A percentile compares a stretch with the other conserved stretches of the same genome.
Conservation (phyloP, 2,113 vertebrate species). For the Aspidoscelis tigris region DNA sequence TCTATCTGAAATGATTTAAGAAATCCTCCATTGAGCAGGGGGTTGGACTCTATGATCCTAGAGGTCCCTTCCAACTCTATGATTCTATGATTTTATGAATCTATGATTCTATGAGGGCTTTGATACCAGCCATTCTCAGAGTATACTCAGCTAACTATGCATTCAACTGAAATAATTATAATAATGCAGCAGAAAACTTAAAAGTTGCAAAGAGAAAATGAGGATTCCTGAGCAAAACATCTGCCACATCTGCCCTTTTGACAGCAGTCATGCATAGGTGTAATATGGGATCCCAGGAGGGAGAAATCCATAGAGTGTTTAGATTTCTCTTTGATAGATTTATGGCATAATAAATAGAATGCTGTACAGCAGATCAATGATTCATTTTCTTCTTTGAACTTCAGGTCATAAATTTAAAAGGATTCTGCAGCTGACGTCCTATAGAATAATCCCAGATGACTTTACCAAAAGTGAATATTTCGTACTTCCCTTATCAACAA, state of each 20-base stretch:
- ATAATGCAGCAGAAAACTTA: neutral
- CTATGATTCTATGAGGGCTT: neutral
- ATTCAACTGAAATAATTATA: neutral
- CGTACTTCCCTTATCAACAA: neutral
- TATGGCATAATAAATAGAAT: rapidly evolving
- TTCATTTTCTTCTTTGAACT: neutral
- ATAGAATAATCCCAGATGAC: neutral
- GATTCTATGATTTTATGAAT: too few species aligned
- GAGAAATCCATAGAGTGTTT: rapidly evolving
- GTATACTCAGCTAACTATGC: neutral
- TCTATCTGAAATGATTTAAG: too few species aligned
- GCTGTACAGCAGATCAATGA: rapidly evolving
- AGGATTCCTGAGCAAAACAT: neutral
- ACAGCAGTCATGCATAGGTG: rapidly evolving
- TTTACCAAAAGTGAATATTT: neutral
- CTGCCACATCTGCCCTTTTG: rapidly evolving
- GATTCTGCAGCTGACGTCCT: rapidly evolving
- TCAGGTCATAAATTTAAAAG: neutral
- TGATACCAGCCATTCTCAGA: neutral
- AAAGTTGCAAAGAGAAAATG: neutral
- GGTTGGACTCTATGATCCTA: too few species aligned
- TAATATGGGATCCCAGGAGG: rapidly evolving
- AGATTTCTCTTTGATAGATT: neutral
- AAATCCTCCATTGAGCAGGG: too few species aligned
- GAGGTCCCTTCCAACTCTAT: too few species aligned